Conservation (phyloP, 2,888 invertebrate genomes). For the Ceraclea dissimilis region DNA sequence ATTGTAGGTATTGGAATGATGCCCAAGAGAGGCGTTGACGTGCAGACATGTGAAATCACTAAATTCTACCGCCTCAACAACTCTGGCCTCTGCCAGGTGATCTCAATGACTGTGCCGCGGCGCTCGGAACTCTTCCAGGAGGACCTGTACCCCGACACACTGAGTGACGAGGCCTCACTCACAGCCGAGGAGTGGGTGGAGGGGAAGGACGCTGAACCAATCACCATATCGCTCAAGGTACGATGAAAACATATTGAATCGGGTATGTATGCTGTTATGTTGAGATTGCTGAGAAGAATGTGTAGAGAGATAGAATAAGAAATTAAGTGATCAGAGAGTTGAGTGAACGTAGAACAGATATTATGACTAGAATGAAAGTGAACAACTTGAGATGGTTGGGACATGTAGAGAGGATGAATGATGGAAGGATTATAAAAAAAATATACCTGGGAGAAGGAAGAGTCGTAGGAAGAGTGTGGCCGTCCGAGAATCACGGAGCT, state of each 20-base stretch:
- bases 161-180: conserved; percentile 81
- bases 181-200: conserved; percentile 89
- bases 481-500: no score
- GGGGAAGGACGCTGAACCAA: conserved; percentile 84
- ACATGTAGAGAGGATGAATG: no score
- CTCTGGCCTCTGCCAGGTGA: conserved; percentile 86
- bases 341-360: no score
- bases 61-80: conserved; percentile 95
- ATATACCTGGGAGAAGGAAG: no score
- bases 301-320: no score
- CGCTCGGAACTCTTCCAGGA: conserved; percentile 97
- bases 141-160: conserved; percentile 92
- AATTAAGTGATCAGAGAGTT: no score
- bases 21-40: conserved; percentile 96
- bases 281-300: no score
- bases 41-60: conserved; percentile 87
- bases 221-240: conserved; percentile 87
- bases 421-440: no score
- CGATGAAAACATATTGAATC: not conserved
- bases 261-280: not conserved
- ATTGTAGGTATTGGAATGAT: conserved; percentile 74
- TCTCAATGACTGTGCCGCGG: conserved; percentile 97
- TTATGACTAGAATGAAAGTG: no score
- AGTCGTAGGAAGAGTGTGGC: no score
- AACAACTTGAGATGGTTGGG: no score